phyloP scores from a whole-genome alignment of 2,113 vertebrate species.

The Elgaria multicarinata region DNA sequence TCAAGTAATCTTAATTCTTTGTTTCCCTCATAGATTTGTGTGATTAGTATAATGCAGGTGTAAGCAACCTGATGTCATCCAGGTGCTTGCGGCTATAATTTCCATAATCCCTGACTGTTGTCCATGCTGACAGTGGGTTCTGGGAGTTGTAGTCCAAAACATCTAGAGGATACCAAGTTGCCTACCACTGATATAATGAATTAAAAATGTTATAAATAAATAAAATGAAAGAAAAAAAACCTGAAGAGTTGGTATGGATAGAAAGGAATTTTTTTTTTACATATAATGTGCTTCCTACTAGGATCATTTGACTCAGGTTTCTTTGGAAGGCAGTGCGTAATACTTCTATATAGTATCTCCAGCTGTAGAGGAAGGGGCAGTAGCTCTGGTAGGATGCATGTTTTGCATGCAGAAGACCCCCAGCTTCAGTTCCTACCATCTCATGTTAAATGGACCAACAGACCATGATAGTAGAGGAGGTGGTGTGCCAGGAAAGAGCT shows the following conservation, averaged over 20 bases:
- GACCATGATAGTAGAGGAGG: not conserved
- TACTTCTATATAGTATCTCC: not conserved
- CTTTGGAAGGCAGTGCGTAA: not conserved
- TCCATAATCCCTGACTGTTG: too few relatives aligned
- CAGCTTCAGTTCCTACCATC: not conserved
- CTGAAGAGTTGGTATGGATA: not conserved
- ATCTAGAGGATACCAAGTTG: too few relatives aligned
- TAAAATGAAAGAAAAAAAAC: not conserved
- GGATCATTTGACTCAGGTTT: not conserved
- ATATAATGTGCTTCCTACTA: not conserved
- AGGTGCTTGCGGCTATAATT: too few relatives aligned
- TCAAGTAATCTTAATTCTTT: slow-evolving; percentile 81
- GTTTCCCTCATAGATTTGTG: not conserved
- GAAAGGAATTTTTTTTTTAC: not conserved
- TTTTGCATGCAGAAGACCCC: not conserved
- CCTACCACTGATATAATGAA: not conserved
- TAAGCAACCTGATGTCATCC: too few relatives aligned
- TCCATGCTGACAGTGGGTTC: too few relatives aligned
- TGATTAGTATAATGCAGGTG: not conserved
- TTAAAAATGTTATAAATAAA: too few relatives aligned
- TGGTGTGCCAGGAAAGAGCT: not conserved
- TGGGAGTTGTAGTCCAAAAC: too few relatives aligned
- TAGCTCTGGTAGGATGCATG: not conserved
- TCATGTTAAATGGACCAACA: not conserved
- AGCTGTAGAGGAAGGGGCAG: not conserved